Base-by-base conservation (phyloP, 1,140 invertebrate species). In the Zaprionus lachaisei region DNA sequence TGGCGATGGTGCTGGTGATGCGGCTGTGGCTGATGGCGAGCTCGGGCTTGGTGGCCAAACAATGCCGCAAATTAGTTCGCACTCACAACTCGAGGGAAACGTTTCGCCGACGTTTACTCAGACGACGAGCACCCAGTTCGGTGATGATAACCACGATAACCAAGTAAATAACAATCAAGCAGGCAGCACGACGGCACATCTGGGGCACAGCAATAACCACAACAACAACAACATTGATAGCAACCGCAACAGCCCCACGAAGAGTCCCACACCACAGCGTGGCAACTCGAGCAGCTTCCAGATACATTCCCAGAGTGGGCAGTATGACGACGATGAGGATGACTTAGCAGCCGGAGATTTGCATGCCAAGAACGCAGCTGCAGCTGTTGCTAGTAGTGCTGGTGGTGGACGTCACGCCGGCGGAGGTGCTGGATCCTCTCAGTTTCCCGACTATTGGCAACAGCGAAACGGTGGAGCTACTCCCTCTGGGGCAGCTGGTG, bases 11-110 rank as follows among this genome's bases (percentile, higher is more conserved):
- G 65, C 73, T 47, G 84, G 56, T 14, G 63, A 37, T 24, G 71
- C 24, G 68, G 76, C 65, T 62, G 85, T 65, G 60, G 85, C 75
- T 83, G 89, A 78, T 86, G 72, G 79, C 72, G 81, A 85, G 77
- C 63, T 76, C 83, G 69, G 84, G 70, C 86, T 85, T 68, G 82
- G 75, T 67, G 91, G 91, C 79, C 80, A 90, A 85, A 84, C 81
- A 91, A 92, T 91, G 91, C 77, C 91, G 87, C 86, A 92, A 92
- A 91, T 92, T 92, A 92, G 91, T 92, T 82, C 87, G 80, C 87
- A 87, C 79, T 79, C 87, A 91, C 91, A 92, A 85, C 87, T 92
- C 91, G 91, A 92, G 67, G 84, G 84, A 91, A 89, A 80, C 91
- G 91, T 91, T 92, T 92, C 91, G 78, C 80, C 81, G 72, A 78